A percentile compares a stretch with the other conserved stretches of the same genome.
These are phyloP conservation scores for Rhagoletis zephyria DNA, from an alignment of 1,140 invertebrate species.

Conservation along the genomic window DNA sequence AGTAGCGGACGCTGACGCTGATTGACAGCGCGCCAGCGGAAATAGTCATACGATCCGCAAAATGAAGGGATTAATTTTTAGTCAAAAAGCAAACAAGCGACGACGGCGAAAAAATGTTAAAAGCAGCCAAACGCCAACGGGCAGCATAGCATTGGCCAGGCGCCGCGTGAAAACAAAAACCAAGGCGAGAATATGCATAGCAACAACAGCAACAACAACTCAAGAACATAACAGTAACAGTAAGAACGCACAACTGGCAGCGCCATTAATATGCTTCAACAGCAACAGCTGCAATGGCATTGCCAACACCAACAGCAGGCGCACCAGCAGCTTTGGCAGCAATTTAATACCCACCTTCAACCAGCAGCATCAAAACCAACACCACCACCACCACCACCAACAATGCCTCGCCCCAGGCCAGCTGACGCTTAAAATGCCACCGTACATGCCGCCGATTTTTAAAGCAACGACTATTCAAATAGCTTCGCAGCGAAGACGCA, in stretches of 20 bases:
- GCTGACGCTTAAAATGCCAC: conserved; percentile 12
- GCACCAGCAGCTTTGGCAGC: neutral
- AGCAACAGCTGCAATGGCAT: conserved; percentile 7
- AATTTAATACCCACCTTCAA: conserved; percentile 2
- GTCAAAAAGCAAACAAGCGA: conserved; percentile 35
- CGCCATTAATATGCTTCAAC: conserved; percentile 6
- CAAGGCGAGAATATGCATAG: neutral
- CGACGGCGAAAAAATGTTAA: neutral
- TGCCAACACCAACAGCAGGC: neutral
- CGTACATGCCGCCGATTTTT: neutral
- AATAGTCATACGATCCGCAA: conserved; percentile 35
- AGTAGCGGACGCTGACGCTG: neutral
- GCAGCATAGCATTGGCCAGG: neutral
- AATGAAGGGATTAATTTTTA: conserved; percentile 41
- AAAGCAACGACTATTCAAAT: conserved; percentile 43
- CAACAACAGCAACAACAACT: neutral
- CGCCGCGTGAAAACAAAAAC: neutral
- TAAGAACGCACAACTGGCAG: neutral
- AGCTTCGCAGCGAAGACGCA: neutral
- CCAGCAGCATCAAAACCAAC: neutral
- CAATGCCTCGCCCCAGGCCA: conserved; percentile 17
- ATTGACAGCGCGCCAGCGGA: conserved; percentile 38
- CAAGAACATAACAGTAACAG: conserved; percentile 14
- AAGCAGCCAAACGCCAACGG: neutral
- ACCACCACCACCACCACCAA: conserved; percentile 12